Percentiles rank a stretch among this genome's conserved stretches.
Evolutionary conservation across 2,797 vertebrate genomes (phyloP).

Genomic region (Chelon auratus): DNA sequence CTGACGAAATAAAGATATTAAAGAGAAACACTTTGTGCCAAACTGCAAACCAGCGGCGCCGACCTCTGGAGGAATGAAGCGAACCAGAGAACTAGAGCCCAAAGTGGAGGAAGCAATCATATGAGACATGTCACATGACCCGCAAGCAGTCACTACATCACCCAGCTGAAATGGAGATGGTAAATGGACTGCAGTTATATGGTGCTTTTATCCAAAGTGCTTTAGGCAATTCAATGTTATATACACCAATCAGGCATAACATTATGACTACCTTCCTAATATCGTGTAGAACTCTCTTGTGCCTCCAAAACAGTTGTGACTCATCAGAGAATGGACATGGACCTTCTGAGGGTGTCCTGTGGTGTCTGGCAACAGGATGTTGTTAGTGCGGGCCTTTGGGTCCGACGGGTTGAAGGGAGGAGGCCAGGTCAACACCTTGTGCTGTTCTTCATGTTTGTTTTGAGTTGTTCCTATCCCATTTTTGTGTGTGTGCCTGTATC

Average conservation of each 20-base stretch:
- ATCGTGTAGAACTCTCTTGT: too few relatives aligned
- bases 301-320: too few relatives aligned
- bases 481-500: too few relatives aligned
- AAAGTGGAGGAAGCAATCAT: not conserved
- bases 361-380: too few relatives aligned
- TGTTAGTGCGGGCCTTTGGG: too few relatives aligned
- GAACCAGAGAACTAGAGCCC: not conserved
- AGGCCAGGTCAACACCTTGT: too few relatives aligned
- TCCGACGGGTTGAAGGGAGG: too few relatives aligned
- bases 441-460: too few relatives aligned
- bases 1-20: not conserved
- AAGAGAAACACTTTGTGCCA: not conserved
- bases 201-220: slow-evolving; percentile 29
- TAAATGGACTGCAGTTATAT: slow-evolving; percentile 22
- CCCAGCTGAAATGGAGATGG: slow-evolving; percentile 5
- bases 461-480: too few relatives aligned
- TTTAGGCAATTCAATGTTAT: slow-evolving; percentile 9
- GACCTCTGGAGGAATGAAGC: not conserved
- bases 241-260: not conserved
- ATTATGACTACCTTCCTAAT: too few relatives aligned
- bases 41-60: not conserved
- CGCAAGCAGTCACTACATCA: not conserved
- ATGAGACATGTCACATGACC: not conserved
- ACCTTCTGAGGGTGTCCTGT: too few relatives aligned
- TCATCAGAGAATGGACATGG: too few relatives aligned